A percentile compares a stretch with the other conserved stretches of the same genome.
Conservation (phyloP, 2,888 invertebrate species). For the Metallyticus violacea region DNA sequence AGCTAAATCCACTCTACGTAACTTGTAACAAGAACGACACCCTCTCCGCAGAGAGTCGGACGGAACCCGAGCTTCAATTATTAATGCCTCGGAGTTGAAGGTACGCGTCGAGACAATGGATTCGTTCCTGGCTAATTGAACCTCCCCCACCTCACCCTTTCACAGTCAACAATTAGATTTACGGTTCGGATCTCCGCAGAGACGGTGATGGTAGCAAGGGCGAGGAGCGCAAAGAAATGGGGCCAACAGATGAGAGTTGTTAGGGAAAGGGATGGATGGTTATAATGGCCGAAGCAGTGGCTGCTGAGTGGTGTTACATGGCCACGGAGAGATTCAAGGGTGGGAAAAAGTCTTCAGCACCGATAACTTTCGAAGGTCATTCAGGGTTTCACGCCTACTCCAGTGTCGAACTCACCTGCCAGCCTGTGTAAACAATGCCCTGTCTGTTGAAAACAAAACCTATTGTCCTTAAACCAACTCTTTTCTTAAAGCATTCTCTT, state of each 20-base stretch:
- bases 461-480: background rate
- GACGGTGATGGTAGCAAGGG: background rate
- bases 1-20: background rate
- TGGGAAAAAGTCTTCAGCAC: background rate
- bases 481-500: too few relatives aligned
- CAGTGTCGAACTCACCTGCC: background rate
- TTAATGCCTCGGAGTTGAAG: conserved; percentile 3
- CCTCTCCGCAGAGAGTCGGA: background rate
- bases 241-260: background rate
- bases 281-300: background rate
- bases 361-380: background rate
- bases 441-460: background rate
- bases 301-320: background rate
- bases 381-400: background rate
- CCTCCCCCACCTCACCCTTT: background rate
- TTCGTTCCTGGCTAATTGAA: conserved; percentile 25
- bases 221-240: background rate
- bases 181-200: conserved; percentile 20
- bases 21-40: background rate
- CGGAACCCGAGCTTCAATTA: background rate
- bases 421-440: background rate
- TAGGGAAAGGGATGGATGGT: background rate
- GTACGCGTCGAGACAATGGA: conserved; percentile 22
- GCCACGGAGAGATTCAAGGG: background rate
- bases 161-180: conserved; percentile 22